Percentiles rank a stretch among this genome's conserved stretches.
phyloP scores from a whole-genome alignment of 1,140 invertebrate genomes.

The Brachionus rotundiformis region DNA sequence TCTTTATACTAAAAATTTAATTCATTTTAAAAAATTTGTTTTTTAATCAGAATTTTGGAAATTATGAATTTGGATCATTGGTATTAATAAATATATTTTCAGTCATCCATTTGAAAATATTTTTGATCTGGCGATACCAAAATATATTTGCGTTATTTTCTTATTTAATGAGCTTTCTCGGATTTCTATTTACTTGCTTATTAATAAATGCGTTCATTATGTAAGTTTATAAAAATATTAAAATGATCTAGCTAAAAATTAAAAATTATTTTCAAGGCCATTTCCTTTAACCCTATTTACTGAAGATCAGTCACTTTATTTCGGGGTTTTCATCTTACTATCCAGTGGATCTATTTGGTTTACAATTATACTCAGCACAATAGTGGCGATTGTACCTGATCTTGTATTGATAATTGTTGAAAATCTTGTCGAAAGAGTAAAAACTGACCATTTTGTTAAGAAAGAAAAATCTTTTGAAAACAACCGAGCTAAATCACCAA shows the following conservation, averaged over 20 bases:
- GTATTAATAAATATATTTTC: not conserved
- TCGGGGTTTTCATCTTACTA: slow-evolving; percentile 69
- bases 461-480: not conserved
- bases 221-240: slow-evolving; percentile 42
- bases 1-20: not conserved
- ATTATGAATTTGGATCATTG: slow-evolving; percentile 12
- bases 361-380: slow-evolving; percentile 66
- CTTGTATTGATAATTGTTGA: slow-evolving; percentile 57
- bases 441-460: not conserved
- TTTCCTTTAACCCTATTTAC: slow-evolving; percentile 52
- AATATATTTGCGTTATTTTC: slow-evolving; percentile 33
- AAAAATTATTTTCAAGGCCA: not conserved
- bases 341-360: slow-evolving; percentile 69
- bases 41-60: not conserved
- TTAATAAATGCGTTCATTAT: slow-evolving; percentile 22
- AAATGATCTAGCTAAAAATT: not conserved
- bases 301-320: slow-evolving; percentile 66
- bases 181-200: slow-evolving; percentile 31
- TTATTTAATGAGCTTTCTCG: slow-evolving; percentile 31
- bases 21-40: not conserved
- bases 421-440: slow-evolving; percentile 52
- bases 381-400: slow-evolving; percentile 70
- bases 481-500: not conserved
- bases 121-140: slow-evolving; percentile 42
- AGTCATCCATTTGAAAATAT: slow-evolving; percentile 31